Conservation (phyloP, 1,140 invertebrate genomes). For the Varroa destructor region DNA sequence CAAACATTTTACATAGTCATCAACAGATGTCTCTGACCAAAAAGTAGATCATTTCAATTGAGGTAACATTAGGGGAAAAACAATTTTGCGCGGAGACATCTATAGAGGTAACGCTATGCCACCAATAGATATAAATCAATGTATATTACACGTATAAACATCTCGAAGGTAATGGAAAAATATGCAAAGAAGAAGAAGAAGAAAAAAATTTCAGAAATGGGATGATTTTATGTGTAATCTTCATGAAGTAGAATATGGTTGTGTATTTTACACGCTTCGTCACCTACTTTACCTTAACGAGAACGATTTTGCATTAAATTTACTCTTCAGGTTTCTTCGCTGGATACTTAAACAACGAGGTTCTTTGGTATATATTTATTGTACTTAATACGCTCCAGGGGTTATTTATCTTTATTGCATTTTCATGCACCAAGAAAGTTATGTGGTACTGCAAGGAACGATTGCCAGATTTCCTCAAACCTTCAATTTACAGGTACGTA, state of each 20-base stretch:
- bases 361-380: constrained; percentile 46
- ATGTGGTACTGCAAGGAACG: constrained; percentile 27
- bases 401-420: constrained; percentile 49
- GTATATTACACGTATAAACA: no score
- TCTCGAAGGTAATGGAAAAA: no score
- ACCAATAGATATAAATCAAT: no score
- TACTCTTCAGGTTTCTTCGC: constrained; percentile 9
- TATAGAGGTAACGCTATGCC: no score
- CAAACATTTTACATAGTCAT: neutral
- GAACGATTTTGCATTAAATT: neutral
- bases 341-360: constrained; percentile 40
- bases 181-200: no score
- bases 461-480: constrained; percentile 18
- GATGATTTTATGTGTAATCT: no score
- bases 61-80: no score
- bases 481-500: constrained; percentile 15
- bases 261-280: no score
- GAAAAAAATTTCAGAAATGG: no score
- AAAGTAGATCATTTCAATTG: neutral
- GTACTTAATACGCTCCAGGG: constrained; percentile 48
- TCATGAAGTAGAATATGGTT: no score
- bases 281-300: no score
- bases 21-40: constrained; percentile 1
- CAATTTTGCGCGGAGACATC: no score
- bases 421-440: constrained; percentile 40